Percentiles rank a stretch among this genome's conserved stretches.
Evolutionary conservation across 2,888 invertebrate genomes (phyloP).

Genomic region (Synanthedon formicaeformis): DNA sequence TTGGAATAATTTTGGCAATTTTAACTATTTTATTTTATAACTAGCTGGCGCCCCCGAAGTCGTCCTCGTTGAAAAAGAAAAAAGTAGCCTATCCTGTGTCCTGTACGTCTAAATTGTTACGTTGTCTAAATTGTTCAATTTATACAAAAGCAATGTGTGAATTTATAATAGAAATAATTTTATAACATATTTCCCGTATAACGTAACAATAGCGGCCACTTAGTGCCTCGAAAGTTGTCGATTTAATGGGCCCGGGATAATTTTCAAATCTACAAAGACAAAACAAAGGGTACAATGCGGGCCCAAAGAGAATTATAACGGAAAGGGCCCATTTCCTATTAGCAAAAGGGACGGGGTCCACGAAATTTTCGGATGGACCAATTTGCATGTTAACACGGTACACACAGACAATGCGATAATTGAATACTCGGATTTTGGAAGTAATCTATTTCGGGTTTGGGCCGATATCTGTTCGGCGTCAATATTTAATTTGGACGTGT

Average conservation of each 20-base stretch:
- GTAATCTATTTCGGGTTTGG: constrained; percentile 33
- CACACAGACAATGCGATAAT: constrained; percentile 39
- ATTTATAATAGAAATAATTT: not conserved
- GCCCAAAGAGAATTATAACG: constrained; percentile 43
- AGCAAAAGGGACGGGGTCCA: constrained; percentile 31
- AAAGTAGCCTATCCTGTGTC: too few relatives aligned
- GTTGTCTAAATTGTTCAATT: too few relatives aligned
- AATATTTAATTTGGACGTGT: constrained; percentile 36
- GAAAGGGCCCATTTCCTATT: constrained; percentile 58
- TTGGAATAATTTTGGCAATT: too few relatives aligned
- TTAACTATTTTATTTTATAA: too few relatives aligned
- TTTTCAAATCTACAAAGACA: constrained; percentile 40
- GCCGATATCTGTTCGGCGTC: constrained; percentile 12
- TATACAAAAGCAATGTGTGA: not conserved
- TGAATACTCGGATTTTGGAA: constrained; percentile 40
- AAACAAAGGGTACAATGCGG: constrained; percentile 35
- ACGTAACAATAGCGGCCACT: constrained; percentile 6
- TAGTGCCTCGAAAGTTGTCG: constrained; percentile 24
- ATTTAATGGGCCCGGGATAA: constrained; percentile 35
- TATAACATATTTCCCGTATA: not conserved
- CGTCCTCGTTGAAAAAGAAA: too few relatives aligned
- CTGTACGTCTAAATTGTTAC: too few relatives aligned
- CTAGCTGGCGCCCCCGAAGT: too few relatives aligned
- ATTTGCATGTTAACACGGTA: constrained; percentile 59
- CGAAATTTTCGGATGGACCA: constrained; percentile 47